A percentile compares a stretch with the other conserved stretches of the same genome.
Evolutionary conservation across 2,888 invertebrate species (phyloP).

Genomic region (Mallateleia sp.): DNA sequence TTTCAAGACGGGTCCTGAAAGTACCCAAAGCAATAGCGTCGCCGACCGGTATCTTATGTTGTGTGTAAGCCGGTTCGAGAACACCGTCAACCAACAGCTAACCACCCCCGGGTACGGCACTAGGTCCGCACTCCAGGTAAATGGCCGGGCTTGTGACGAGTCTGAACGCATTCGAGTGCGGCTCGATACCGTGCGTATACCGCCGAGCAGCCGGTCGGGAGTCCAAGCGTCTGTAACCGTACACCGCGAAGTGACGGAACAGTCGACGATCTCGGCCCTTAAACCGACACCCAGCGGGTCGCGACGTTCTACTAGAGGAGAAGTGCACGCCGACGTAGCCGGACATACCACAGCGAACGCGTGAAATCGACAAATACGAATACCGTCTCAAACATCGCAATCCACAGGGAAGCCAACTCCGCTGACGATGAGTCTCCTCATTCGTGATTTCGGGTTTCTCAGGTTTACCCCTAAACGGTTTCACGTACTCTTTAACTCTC

Average conservation of each 20-base stretch:
- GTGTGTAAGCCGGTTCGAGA: slow-evolving; percentile 82
- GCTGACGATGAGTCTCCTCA: slow-evolving; percentile 85
- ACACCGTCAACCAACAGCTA: slow-evolving; percentile 83
- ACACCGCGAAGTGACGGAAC: slow-evolving; percentile 78
- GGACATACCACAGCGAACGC: slow-evolving; percentile 74
- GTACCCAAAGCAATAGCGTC: slow-evolving; percentile 88
- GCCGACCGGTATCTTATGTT: slow-evolving; percentile 79
- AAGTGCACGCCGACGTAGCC: slow-evolving; percentile 88
- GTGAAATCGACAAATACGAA: slow-evolving; percentile 79
- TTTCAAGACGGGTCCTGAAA: slow-evolving; percentile 93
- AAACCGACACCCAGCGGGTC: slow-evolving; percentile 90
- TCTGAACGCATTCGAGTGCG: slow-evolving; percentile 81
- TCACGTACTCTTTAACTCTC: slow-evolving; percentile 88
- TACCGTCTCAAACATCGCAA: slow-evolving; percentile 82
- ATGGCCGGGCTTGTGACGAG: slow-evolving; percentile 77
- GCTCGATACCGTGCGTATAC: slow-evolving; percentile 86
- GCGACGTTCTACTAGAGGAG: slow-evolving; percentile 90
- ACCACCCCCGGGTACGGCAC: slow-evolving; percentile 81
- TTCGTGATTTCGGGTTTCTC: slow-evolving; percentile 90
- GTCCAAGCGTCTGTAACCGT: slow-evolving; percentile 85
- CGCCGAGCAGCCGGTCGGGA: slow-evolving; percentile 85
- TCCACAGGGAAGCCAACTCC: slow-evolving; percentile 63
- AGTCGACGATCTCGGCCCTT: slow-evolving; percentile 87
- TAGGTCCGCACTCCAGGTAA: slow-evolving; percentile 75
- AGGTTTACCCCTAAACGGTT: slow-evolving; percentile 91